Evolutionary conservation across 2,888 invertebrate genomes (phyloP).

Genomic region (Parnassius mnemosyne): DNA sequence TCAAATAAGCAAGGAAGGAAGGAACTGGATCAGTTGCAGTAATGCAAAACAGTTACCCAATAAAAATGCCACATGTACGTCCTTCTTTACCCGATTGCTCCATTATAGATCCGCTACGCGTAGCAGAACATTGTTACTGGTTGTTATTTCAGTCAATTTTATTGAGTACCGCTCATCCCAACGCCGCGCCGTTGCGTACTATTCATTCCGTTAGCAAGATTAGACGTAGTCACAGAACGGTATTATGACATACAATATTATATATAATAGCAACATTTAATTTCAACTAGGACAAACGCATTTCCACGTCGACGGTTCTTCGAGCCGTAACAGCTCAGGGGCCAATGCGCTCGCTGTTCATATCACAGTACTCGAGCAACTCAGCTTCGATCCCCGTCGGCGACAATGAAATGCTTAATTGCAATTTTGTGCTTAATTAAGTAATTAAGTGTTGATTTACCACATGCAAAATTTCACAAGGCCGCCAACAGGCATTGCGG

Average conservation of each 20-base stretch:
- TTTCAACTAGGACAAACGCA: too few relatives aligned
- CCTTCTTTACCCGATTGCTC: conserved; percentile 26
- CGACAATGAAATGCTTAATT: too few relatives aligned
- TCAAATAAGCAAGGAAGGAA: conserved; percentile 18
- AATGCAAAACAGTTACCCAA: conserved; percentile 30
- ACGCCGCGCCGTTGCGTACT: conserved; percentile 29
- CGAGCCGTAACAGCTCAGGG: too few relatives aligned
- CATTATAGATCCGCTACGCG: conserved; percentile 41
- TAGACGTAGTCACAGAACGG: conserved; percentile 31
- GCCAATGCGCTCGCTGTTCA: too few relatives aligned
- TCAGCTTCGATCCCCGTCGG: too few relatives aligned
- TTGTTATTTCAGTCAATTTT: conserved; percentile 37
- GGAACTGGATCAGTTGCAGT: conserved; percentile 22
- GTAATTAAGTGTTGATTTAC: too few relatives aligned
- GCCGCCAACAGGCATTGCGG: too few relatives aligned
- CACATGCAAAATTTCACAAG: too few relatives aligned
- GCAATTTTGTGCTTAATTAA: too few relatives aligned
- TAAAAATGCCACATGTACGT: conserved; percentile 31
- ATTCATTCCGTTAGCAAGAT: conserved; percentile 35
- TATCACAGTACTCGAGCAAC: too few relatives aligned
- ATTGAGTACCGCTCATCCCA: conserved; percentile 31
- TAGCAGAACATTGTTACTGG: conserved; percentile 29
- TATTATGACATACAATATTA: conserved; percentile 13
- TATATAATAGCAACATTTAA: too few relatives aligned
- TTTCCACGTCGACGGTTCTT: too few relatives aligned